Evolutionary conservation across 2,888 invertebrate species (phyloP).

Genomic region (Seira ritae): DNA sequence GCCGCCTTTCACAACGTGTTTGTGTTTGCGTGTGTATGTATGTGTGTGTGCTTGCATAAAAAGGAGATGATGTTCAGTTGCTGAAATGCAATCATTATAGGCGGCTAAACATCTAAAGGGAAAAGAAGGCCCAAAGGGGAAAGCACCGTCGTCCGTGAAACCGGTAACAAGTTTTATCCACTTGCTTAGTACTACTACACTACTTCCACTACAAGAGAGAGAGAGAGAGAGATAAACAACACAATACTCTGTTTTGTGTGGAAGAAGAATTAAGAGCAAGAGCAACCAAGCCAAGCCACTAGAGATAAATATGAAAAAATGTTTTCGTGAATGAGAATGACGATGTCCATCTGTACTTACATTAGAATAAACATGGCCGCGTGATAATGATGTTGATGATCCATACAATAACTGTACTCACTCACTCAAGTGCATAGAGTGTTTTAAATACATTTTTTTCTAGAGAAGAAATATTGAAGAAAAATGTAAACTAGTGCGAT

Average conservation of each 20-base stretch:
- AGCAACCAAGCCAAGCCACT: neutral
- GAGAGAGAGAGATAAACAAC: no score
- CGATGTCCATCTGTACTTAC: constrained; percentile 1
- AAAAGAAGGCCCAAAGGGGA: constrained; percentile 63
- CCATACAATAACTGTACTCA: constrained; percentile 1
- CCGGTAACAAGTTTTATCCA: constrained; percentile 68
- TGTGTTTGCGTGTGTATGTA: no score
- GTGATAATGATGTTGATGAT: neutral
- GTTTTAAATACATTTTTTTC: neutral
- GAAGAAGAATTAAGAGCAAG: constrained; percentile 17
- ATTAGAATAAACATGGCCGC: constrained; percentile 5
- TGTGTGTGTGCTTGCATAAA: no score
- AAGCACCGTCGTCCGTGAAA: constrained; percentile 67
- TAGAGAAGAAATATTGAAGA: no score
- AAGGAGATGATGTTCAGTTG: constrained; percentile 58
- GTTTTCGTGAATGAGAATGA: neutral
- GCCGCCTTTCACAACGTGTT: constrained; percentile 21
- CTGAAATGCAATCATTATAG: constrained; percentile 66
- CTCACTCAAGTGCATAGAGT: no score
- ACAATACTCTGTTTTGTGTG: constrained; percentile 1
- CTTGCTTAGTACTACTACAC: constrained; percentile 51
- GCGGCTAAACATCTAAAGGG: constrained; percentile 64
- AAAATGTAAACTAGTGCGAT: constrained; percentile 64
- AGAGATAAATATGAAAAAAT: neutral
- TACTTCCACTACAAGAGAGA: constrained; percentile 32